Evolutionary conservation across 2,888 invertebrate species (phyloP), one percentile per base, ranked within the genome.

Genomic region (Nowickia ferox): DNA sequence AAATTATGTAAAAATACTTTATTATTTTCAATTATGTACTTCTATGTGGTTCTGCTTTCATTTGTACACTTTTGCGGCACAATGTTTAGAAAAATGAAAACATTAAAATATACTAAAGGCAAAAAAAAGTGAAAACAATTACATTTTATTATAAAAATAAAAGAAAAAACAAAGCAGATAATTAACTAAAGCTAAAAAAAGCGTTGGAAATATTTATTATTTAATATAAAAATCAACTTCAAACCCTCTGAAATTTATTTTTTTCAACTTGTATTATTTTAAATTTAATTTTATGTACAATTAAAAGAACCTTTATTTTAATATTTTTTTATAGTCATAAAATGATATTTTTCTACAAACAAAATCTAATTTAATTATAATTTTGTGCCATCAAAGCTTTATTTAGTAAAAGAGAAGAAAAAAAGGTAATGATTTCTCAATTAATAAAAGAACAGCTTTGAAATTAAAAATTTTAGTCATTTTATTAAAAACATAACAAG

Each of bases 361-460:
- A 69, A 61, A 75, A 82, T 46, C 17, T 78, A 59, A 77, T 76
- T 72, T 83, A 76, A 80, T 80, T 79, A 75, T 74, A 85, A 65
- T 76, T 85, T 86, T 83, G 86, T 86, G 86, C 86, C 86, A 86
- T 86, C 76, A 76, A 83, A 86, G 79, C 76, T 86, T 85, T 82
- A 81, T 84, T 84, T 76, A 83, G 42, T 22, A 83, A 80, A 79
- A 44, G 48, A 72, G 61, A 66, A 59, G 9, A 30, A 65, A 65
- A 30, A 65, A 65, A 79, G 3, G 22, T 42, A 22, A 69, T 44
- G 57, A 22, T 76, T 69, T 66, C 65, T 72, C 9, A 51, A 61
- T 63, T 30, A 63, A 75, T 63, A 57, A 63, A 65, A 68, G 51
- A 46, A 9, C 22, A 11, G 57, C 30, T 38, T 69, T 53, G 42